Evolutionary conservation across 2,113 vertebrate genomes (phyloP).

Genomic region (Jacana jacana): DNA sequence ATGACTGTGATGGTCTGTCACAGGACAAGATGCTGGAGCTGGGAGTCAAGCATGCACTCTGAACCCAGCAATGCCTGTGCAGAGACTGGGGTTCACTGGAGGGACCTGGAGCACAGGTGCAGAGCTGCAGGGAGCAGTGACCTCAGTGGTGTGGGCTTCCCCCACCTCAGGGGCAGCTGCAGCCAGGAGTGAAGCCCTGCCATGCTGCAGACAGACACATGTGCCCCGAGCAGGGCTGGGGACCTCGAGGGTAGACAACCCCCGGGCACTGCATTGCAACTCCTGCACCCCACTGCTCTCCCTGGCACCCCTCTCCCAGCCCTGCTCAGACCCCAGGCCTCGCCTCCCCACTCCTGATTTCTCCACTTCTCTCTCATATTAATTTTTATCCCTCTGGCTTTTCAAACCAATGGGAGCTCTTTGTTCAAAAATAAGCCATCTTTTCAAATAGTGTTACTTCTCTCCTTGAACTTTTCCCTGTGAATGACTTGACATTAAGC

Average conservation of each 20-base stretch:
- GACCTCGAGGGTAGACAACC: fast-evolving
- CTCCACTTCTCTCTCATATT: background rate
- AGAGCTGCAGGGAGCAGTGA: fast-evolving
- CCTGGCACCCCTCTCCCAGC: background rate
- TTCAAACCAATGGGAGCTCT: background rate
- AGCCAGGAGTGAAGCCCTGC: background rate
- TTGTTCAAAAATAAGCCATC: conserved; percentile 31
- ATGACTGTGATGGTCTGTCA: background rate
- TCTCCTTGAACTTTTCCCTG: conserved; percentile 70
- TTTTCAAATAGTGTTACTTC: conserved; percentile 62
- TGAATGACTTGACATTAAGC: conserved; percentile 57
- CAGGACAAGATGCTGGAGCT: background rate
- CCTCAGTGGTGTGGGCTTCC: fast-evolving
- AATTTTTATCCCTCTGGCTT: conserved; percentile 23
- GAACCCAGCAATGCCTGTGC: background rate
- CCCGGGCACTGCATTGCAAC: fast-evolving
- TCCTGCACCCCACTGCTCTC: background rate
- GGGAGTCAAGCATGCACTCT: background rate
- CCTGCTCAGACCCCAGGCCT: background rate
- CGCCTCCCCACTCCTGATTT: background rate
- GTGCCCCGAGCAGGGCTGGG: fast-evolving
- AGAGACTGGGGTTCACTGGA: background rate
- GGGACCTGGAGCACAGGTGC: background rate
- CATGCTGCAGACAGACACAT: background rate
- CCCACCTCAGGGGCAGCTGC: background rate